Evolutionary conservation across 2,797 vertebrate genomes (phyloP).

Genomic region (Leucoraja ocellata): DNA sequence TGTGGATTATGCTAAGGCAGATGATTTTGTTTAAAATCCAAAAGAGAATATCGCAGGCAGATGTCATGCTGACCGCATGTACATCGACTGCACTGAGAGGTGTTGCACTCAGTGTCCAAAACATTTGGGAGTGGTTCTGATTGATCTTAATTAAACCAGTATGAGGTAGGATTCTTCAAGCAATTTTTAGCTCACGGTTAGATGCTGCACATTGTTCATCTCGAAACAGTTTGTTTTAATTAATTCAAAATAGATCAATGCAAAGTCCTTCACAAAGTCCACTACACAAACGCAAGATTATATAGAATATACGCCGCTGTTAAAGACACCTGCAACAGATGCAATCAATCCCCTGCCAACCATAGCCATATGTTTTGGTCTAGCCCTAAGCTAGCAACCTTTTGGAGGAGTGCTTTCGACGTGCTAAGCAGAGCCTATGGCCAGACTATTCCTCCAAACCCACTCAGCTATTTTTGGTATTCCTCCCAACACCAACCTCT

Average conservation of each 20-base stretch:
- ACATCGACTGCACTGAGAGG: neutral
- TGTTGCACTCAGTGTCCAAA: constrained; percentile 26
- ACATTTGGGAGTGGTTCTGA: constrained; percentile 24
- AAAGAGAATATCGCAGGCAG: constrained; percentile 13
- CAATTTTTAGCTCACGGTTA: neutral
- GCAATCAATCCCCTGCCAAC: too few species aligned
- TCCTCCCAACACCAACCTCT: too few species aligned
- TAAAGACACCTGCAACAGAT: too few species aligned
- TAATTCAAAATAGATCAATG: neutral
- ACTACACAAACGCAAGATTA: too few species aligned
- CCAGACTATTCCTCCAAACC: too few species aligned
- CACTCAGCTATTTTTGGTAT: too few species aligned
- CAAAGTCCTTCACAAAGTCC: neutral
- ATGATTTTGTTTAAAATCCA: constrained; percentile 6
- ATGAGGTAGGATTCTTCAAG: neutral
- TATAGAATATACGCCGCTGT: too few species aligned
- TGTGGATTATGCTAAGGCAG: neutral
- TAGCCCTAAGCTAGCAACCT: too few species aligned
- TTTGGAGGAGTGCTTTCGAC: too few species aligned
- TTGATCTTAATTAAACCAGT: constrained; percentile 23
- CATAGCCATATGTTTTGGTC: too few species aligned
- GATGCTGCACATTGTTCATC: neutral
- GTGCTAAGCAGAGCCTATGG: too few species aligned
- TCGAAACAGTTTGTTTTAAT: neutral
- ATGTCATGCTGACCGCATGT: neutral